These are phyloP conservation scores for Grammomys dolichurus DNA, from an alignment of 2,113 vertebrate species.

Conservation along the genomic window DNA sequence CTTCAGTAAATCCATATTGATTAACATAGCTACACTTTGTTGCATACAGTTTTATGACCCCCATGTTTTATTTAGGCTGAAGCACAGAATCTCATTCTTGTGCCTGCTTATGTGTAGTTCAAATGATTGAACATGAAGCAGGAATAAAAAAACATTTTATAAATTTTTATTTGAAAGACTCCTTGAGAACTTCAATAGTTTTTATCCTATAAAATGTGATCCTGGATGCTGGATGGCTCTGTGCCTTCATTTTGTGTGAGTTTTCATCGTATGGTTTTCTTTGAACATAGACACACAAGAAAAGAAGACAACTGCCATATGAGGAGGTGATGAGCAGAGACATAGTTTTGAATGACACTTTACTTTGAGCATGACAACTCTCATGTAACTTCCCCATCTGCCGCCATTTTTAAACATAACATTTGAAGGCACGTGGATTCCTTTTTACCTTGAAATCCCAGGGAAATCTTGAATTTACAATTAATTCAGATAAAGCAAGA, in stretches of 20 bases:
- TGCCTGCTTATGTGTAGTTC: neutral
- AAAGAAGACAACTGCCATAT: neutral
- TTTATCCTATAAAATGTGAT: neutral
- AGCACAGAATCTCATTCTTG: neutral
- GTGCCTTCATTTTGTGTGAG: neutral
- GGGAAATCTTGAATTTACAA: neutral
- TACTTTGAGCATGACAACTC: neutral
- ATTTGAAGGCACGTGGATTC: neutral
- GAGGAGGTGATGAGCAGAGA: neutral
- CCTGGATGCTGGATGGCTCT: neutral
- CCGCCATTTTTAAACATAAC: neutral
- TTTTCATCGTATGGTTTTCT: slow-evolving; percentile 3
- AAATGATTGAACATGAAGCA: slow-evolving; percentile 23
- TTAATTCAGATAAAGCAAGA: neutral
- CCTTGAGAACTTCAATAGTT: neutral
- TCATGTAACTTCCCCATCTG: neutral
- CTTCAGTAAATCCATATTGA: neutral
- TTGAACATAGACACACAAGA: neutral
- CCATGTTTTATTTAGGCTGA: neutral
- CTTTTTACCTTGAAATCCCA: neutral
- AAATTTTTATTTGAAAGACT: neutral
- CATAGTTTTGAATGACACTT: neutral
- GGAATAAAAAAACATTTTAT: neutral
- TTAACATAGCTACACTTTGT: neutral
- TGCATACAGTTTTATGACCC: neutral